Evolutionary conservation across 2,888 invertebrate genomes (phyloP).

Genomic region (Seira ritae): DNA sequence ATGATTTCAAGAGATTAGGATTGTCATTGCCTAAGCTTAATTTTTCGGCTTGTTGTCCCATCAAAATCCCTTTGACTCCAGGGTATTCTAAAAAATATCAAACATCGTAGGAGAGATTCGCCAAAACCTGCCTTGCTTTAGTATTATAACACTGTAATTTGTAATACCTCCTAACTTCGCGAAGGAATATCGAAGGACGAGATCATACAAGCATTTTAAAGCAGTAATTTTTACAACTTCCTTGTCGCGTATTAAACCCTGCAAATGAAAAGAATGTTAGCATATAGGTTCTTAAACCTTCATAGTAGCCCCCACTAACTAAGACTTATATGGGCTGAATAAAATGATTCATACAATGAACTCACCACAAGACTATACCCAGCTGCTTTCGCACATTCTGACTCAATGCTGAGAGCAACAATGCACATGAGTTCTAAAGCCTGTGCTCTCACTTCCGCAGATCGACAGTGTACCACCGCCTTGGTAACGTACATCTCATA

Average conservation of each 20-base stretch:
- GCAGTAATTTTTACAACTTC: slow-evolving; percentile 29
- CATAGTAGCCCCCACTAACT: background rate
- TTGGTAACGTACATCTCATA: slow-evolving; percentile 42
- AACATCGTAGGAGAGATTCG: too few species aligned
- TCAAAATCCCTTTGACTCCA: slow-evolving; percentile 15
- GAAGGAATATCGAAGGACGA: slow-evolving; percentile 41
- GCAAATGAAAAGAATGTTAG: background rate
- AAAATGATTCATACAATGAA: background rate
- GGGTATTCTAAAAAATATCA: slow-evolving; percentile 2
- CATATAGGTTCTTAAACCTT: background rate
- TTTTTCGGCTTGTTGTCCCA: background rate
- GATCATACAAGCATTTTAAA: slow-evolving; percentile 42
- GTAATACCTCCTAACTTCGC: slow-evolving; percentile 34
- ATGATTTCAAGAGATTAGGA: slow-evolving; percentile 15
- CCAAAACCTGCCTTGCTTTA: too few species aligned
- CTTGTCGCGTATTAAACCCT: slow-evolving; percentile 37
- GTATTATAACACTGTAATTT: too few species aligned
- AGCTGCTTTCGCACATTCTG: slow-evolving; percentile 20
- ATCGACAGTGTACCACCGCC: background rate
- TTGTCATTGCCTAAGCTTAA: background rate
- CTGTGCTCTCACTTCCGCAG: slow-evolving; percentile 13
- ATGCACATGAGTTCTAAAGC: slow-evolving; percentile 45
- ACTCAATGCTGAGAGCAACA: slow-evolving; percentile 26
- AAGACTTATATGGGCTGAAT: background rate
- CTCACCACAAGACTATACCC: slow-evolving; percentile 38